phyloP scores from a whole-genome alignment of 2,113 vertebrate genomes.

The Oxyura jamaicensis region DNA sequence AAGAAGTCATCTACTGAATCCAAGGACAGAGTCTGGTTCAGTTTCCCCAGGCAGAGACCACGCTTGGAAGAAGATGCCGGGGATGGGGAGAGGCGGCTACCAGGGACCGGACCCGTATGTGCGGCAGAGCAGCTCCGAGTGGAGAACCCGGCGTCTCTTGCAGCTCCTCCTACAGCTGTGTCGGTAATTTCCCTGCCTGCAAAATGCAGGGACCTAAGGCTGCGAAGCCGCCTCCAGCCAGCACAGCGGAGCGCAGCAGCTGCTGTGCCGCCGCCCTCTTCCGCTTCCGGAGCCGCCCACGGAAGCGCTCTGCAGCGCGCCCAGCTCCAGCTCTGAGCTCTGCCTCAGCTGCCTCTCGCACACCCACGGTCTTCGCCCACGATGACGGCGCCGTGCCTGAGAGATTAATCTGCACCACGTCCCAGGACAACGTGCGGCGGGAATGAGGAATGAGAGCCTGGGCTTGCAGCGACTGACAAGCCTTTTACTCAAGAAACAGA shows the following conservation, averaged over 20 bases:
- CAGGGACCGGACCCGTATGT: background rate
- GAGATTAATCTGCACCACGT: background rate
- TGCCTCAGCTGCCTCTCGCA: background rate
- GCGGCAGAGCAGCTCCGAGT: background rate
- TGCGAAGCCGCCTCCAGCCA: background rate
- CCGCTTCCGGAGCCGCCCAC: background rate
- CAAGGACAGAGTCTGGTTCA: background rate
- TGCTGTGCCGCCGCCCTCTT: background rate
- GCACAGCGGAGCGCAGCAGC: background rate
- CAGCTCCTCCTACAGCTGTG: background rate
- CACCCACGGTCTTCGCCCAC: background rate
- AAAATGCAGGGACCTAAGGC: background rate
- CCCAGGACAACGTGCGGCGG: rapidly evolving
- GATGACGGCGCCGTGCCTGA: background rate
- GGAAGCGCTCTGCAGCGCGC: background rate
- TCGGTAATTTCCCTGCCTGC: background rate
- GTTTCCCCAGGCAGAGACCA: background rate
- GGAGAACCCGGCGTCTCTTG: background rate
- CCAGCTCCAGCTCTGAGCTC: background rate
- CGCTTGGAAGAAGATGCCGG: background rate
- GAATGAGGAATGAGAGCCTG: rapidly evolving
- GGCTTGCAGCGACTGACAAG: background rate
- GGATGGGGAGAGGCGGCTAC: no score
- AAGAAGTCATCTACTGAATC: background rate
- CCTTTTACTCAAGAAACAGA: background rate